phyloP scores from a whole-genome alignment of 2,113 vertebrate species.

The Sporophila hypoxantha region DNA sequence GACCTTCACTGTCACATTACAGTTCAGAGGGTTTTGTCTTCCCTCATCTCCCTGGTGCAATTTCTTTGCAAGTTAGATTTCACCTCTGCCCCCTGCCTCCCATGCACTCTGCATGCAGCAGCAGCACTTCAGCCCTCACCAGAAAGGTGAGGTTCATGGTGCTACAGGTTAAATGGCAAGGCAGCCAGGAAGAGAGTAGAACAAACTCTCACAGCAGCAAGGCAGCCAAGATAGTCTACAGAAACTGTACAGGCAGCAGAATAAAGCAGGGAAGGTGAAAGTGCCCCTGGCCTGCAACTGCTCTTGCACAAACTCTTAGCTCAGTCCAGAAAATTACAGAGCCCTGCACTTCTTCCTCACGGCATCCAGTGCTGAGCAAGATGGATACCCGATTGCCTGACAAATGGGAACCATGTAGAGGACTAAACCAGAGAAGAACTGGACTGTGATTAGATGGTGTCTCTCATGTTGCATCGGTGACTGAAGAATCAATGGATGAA shows the following conservation, averaged over 20 bases:
- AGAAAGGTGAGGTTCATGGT: background rate
- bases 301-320: conserved; percentile 34
- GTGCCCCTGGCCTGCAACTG: conserved; percentile 48
- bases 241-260: conserved; percentile 31
- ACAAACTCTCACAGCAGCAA: conserved; percentile 37
- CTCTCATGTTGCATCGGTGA: conserved; percentile 47
- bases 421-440: conserved; percentile 45
- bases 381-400: conserved; percentile 34
- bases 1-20: background rate
- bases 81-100: background rate
- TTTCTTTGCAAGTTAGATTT: background rate
- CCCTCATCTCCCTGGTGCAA: background rate
- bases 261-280: conserved; percentile 37
- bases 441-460: conserved; percentile 48
- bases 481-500: conserved; percentile 35
- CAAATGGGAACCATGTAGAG: conserved; percentile 43
- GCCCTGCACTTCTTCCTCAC: conserved; percentile 21
- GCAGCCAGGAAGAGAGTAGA: conserved; percentile 20
- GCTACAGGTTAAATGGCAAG: conserved; percentile 24
- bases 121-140: background rate
- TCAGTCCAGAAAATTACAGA: conserved; percentile 45
- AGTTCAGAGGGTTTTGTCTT: background rate
- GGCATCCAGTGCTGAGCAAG: conserved; percentile 38
- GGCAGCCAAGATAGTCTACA: conserved; percentile 41
- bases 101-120: conserved; percentile 25